These are phyloP conservation scores for Thaleichthys pacificus DNA, from an alignment of 2,797 vertebrate genomes.

Conservation along the genomic window DNA sequence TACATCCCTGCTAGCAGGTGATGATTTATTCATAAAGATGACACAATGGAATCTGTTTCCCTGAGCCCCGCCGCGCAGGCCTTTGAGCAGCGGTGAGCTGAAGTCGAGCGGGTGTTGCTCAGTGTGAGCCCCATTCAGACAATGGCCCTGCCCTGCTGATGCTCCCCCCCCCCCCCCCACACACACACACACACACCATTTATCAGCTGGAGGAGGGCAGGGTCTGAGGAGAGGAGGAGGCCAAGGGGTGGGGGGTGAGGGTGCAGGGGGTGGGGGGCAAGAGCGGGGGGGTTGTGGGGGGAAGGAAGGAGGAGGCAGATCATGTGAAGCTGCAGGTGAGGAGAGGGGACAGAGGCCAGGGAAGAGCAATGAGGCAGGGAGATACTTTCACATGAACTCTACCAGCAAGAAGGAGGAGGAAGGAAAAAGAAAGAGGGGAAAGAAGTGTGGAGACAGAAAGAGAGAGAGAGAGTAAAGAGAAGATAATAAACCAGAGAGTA, in stretches of 20 bases:
- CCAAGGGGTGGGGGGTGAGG: neutral
- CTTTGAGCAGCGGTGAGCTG: neutral
- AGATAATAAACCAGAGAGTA: slow-evolving; percentile 77
- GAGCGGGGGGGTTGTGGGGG: neutral
- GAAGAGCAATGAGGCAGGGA: too few species aligned
- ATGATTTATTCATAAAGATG: slow-evolving; percentile 13
- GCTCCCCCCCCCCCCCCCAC: too few species aligned
- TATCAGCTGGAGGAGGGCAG: slow-evolving; percentile 2
- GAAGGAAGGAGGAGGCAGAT: slow-evolving; percentile 32
- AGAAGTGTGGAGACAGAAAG: slow-evolving; percentile 50
- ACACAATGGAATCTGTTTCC: slow-evolving; percentile 17
- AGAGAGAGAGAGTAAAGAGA: slow-evolving; percentile 73
- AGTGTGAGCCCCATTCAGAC: slow-evolving; percentile 12
- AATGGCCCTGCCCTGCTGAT: neutral
- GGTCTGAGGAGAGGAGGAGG: slow-evolving; percentile 19
- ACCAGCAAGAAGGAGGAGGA: slow-evolving; percentile 20
- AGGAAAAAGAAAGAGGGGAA: slow-evolving; percentile 46
- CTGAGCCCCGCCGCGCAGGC: neutral
- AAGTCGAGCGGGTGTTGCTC: slow-evolving; percentile 7
- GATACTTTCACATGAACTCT: too few species aligned
- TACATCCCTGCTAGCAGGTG: neutral
- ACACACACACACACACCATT: slow-evolving; percentile 24
- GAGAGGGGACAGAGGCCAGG: slow-evolving; percentile 38
- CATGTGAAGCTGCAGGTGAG: slow-evolving; percentile 17
- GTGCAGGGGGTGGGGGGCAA: neutral